Evolutionary conservation across 1,140 invertebrate genomes (phyloP).

Genomic region (Heliconius himera): DNA sequence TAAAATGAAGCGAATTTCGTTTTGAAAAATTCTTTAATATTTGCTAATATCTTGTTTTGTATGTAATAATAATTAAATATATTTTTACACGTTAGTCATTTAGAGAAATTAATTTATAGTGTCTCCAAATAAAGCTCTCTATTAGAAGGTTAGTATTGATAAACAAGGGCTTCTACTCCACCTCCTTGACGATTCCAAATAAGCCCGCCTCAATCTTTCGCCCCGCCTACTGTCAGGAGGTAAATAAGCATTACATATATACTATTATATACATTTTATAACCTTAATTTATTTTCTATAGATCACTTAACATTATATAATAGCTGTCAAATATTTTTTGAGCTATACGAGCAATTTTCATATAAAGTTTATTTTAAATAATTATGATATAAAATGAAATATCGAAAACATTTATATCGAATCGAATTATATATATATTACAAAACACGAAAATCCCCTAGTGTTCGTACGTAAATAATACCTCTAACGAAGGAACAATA

Average conservation of each 20-base stretch:
- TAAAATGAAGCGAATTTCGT: constrained; percentile 29
- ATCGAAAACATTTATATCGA: not conserved
- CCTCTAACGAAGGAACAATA: constrained; percentile 51
- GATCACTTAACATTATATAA: not conserved
- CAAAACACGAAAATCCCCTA: not conserved
- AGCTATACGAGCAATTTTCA: not conserved
- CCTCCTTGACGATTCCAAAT: constrained; percentile 77
- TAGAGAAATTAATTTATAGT: not conserved
- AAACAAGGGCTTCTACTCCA: constrained; percentile 70
- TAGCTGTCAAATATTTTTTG: not conserved
- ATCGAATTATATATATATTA: not conserved
- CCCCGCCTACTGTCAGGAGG: constrained; percentile 70
- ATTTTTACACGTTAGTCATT: not conserved
- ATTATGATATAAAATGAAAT: not conserved
- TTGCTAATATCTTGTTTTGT: not conserved
- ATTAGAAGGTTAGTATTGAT: constrained; percentile 52
- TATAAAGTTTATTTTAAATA: not conserved
- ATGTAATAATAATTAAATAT: not conserved
- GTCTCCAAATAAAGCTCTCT: not conserved
- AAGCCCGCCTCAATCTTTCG: constrained; percentile 74
- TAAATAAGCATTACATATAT: constrained; percentile 70
- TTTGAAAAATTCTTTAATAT: not conserved
- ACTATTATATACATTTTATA: constrained; percentile 47
- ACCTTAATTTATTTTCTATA: not conserved
- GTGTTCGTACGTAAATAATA: constrained; percentile 14